phyloP scores from a whole-genome alignment of 2,113 vertebrate species.

The Petromus typicus region DNA sequence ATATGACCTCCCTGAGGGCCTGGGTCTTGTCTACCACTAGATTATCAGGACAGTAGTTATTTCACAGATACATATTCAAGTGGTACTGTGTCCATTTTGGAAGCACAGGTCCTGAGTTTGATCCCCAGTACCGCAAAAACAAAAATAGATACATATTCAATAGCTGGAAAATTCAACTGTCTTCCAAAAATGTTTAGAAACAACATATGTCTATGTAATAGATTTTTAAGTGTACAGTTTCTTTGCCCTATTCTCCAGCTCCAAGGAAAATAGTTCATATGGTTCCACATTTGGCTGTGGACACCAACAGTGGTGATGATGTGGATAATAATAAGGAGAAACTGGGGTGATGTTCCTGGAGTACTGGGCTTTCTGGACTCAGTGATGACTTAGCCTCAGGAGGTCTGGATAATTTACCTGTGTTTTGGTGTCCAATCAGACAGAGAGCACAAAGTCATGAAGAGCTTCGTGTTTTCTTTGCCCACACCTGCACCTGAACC shows the following conservation, averaged over 20 bases:
- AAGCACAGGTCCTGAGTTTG: too few species aligned
- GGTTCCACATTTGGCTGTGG: not conserved
- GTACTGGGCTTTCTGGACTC: not conserved
- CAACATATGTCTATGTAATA: not conserved
- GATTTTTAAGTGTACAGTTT: not conserved
- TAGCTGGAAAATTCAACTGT: not conserved
- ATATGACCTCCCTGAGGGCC: not conserved
- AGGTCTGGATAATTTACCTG: not conserved
- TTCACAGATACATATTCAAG: not conserved
- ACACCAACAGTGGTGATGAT: not conserved
- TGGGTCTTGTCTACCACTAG: not conserved
- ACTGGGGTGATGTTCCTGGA: not conserved
- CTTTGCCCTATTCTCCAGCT: not conserved
- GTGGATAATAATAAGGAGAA: not conserved
- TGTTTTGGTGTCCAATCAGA: not conserved
- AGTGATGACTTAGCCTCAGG: not conserved
- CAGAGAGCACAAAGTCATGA: not conserved
- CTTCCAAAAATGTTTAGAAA: not conserved
- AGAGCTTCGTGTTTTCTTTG: accelerated
- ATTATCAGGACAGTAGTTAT: not conserved
- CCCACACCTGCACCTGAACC: accelerated
- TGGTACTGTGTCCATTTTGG: too few species aligned
- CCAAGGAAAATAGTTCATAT: not conserved
- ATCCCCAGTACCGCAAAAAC: too few species aligned
- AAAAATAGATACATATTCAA: not conserved